Base-by-base conservation (phyloP, 2,888 invertebrate genomes). In the Sicus ferrugineus region DNA sequence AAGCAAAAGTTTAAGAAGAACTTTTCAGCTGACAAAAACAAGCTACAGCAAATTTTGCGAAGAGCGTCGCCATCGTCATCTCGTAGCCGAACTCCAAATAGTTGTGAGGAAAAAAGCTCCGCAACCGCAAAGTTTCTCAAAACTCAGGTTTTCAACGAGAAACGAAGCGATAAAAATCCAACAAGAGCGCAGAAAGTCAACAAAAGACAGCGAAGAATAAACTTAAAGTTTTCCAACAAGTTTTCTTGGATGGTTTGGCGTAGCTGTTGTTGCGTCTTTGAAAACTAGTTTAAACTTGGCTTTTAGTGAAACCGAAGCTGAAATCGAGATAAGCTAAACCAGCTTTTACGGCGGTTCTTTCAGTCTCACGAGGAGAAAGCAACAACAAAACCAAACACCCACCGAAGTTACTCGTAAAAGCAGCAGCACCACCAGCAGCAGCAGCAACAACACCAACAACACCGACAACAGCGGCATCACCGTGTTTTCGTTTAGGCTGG, bases 341-440 rank as follows among this genome's bases (percentile, higher is more conserved):
- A 26, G 21, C 11, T 23, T 28, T 28, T 28, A 31, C 28, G 42
- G 63, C 30, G 28, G 50, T n/a, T 63, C 26, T 30, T 5, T 59
- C 34, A 52, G n/a, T 52, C 48, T 7, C 21, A 34, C 58, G 30
- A 52, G 16, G 6, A 30, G 1, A 61, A 1, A 61, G 23, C 14
- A 30, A 50, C 68, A 72, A 72, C 65, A 69, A 63, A 14, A 59
- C 31, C 31, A 34, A 59, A 59, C 59, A 59, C 59, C 59, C 66
- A 75, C 73, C 38, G 56, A 71, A 62, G 62, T 34, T 50, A 30
- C 52, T 28, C 14, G 26, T 31, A 26, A 58, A 50, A 48, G 58
- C 50, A 58, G 52, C 46, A 67, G 48, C 50, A 63, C 30, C 42
- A 46, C 38, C 28, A 28, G 26, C 65, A 48, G 58, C 50, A 58